Percentiles rank a stretch among this genome's conserved stretches.
These are phyloP conservation scores for Silurus glanis DNA, from an alignment of 2,113 vertebrate species.

Conservation along the genomic window DNA sequence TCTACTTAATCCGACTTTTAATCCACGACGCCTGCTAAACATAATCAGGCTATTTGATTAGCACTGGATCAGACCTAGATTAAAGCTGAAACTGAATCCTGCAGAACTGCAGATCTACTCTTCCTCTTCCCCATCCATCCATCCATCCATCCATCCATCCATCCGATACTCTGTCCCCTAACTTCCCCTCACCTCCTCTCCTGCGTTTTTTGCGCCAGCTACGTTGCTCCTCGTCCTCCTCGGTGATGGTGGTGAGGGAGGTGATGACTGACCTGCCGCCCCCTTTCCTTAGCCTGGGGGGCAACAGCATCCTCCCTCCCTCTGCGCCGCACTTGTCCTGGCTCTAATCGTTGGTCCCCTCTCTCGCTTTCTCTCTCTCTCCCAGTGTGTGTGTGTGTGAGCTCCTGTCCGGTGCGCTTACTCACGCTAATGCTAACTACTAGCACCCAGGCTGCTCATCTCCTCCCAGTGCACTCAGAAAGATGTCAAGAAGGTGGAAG, in stretches of 20 bases:
- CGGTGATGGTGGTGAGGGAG: constrained; percentile 90
- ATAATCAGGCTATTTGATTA: background rate
- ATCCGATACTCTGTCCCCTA: background rate
- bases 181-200: constrained; percentile 35
- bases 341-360: constrained; percentile 51
- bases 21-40: background rate
- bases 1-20: background rate
- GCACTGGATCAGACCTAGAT: background rate
- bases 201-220: constrained; percentile 63
- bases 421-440: constrained; percentile 60
- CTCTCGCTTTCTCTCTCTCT: constrained; percentile 15
- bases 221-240: constrained; percentile 93
- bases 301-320: constrained; percentile 58
- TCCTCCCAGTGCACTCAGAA: constrained; percentile 50
- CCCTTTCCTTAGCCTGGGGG: constrained; percentile 77
- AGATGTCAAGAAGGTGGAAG: constrained; percentile 20
- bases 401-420: constrained; percentile 29
- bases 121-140: background rate
- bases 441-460: constrained; percentile 73
- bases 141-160: background rate
- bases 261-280: constrained; percentile 76
- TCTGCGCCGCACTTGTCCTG: constrained; percentile 45
- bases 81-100: background rate
- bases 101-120: background rate
- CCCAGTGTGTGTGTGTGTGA: background rate